These are phyloP conservation scores for Eurois occulta DNA, from an alignment of 2,888 invertebrate genomes.

Conservation along the genomic window DNA sequence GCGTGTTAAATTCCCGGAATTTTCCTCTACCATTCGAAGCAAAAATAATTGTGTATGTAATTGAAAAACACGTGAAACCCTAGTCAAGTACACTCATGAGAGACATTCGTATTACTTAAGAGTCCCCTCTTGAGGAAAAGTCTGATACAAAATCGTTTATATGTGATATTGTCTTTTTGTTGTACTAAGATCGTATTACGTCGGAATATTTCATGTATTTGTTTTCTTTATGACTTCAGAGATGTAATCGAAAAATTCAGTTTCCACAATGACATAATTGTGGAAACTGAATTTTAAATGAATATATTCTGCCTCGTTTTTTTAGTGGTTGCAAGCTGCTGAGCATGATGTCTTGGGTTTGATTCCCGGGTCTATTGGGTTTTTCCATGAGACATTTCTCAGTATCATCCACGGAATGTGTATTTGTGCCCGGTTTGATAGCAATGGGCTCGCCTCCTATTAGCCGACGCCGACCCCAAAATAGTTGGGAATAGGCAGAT, in stretches of 20 bases:
- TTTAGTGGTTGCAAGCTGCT: neutral
- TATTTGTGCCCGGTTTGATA: neutral
- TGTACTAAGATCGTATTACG: slow-evolving; percentile 21
- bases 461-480: no score
- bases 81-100: slow-evolving; percentile 26
- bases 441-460: neutral
- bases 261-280: no score
- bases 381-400: no score
- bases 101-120: slow-evolving; percentile 51
- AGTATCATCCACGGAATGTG: neutral
- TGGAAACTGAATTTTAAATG: neutral
- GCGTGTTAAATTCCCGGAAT: neutral
- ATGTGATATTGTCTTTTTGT: slow-evolving; percentile 32
- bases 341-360: neutral
- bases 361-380: neutral
- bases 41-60: slow-evolving; percentile 39
- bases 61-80: slow-evolving; percentile 37
- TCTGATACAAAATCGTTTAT: slow-evolving; percentile 31
- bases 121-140: slow-evolving; percentile 26
- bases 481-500: no score
- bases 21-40: slow-evolving; percentile 4
- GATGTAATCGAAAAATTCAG: slow-evolving; percentile 3
- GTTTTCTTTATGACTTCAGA: slow-evolving; percentile 15
- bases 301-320: neutral
- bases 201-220: slow-evolving; percentile 4